Percentiles rank a stretch among this genome's conserved stretches.
Evolutionary conservation across 2,113 vertebrate species (phyloP).

Genomic region (Talpa occidentalis): DNA sequence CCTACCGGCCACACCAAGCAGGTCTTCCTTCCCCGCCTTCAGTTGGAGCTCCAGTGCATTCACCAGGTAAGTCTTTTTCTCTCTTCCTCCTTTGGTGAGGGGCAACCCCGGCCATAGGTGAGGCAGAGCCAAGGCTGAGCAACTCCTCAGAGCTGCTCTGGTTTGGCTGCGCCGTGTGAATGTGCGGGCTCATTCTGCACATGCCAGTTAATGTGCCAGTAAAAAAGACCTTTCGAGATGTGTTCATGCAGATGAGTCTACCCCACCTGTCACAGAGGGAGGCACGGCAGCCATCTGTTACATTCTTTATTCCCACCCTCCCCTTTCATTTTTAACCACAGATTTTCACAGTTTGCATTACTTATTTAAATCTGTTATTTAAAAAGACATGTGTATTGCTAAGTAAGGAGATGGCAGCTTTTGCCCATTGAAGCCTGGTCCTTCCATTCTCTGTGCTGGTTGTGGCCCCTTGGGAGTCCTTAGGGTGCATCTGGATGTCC

Average conservation of each 20-base stretch:
- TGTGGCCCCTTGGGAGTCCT: neutral
- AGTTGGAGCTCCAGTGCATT: neutral
- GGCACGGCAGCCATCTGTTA: conserved; percentile 60
- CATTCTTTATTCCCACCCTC: neutral
- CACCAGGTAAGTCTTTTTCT: neutral
- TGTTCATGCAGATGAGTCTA: neutral
- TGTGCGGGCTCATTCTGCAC: neutral
- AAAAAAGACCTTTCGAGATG: neutral
- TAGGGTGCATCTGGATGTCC: neutral
- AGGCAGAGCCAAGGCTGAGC: neutral
- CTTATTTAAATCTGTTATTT: conserved; percentile 74
- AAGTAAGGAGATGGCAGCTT: conserved; percentile 51
- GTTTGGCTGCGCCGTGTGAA: neutral
- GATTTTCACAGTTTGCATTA: conserved; percentile 73
- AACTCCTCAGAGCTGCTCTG: neutral
- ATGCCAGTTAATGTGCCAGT: neutral
- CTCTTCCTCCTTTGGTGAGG: neutral
- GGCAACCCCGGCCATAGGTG: neutral
- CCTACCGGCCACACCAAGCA: neutral
- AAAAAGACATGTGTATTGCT: conserved; percentile 50
- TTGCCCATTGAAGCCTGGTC: conserved; percentile 51
- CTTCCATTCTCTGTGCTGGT: neutral
- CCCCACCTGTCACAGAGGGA: conserved; percentile 60
- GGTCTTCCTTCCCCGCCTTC: neutral
- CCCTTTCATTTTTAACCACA: conserved; percentile 61